Conservation (phyloP, 2,888 invertebrate species). For the Muscina levida region DNA sequence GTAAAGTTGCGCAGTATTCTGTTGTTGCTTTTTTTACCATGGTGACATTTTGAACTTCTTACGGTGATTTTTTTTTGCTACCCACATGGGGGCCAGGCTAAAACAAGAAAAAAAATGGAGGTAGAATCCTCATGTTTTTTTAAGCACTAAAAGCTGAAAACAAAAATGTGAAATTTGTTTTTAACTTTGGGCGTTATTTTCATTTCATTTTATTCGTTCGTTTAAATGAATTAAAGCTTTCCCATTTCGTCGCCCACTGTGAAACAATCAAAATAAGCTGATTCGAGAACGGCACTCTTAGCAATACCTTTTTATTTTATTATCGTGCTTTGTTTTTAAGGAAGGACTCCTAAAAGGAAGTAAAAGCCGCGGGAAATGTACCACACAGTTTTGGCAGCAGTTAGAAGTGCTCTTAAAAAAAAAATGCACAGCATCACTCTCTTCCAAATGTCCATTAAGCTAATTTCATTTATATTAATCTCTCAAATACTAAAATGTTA, state of each 20-base stretch:
- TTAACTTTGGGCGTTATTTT: not conserved
- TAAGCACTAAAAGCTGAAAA: not conserved
- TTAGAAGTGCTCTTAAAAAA: too few relatives aligned
- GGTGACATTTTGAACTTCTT: conserved; percentile 40
- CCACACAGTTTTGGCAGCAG: too few relatives aligned
- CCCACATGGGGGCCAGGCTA: not conserved
- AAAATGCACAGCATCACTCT: too few relatives aligned
- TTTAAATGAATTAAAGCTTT: conserved; percentile 26
- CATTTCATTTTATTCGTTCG: not conserved
- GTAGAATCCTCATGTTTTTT: conserved; percentile 4
- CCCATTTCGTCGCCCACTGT: conserved; percentile 24
- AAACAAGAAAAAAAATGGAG: conserved; percentile 5
- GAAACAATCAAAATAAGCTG: not conserved
- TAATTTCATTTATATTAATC: too few relatives aligned
- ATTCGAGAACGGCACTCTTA: not conserved
- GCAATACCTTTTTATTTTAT: not conserved
- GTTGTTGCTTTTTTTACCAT: conserved; percentile 6
- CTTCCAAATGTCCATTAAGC: too few relatives aligned
- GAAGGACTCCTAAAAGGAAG: not conserved
- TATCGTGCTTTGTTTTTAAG: not conserved
- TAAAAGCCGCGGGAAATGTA: too few relatives aligned
- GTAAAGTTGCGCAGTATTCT: conserved; percentile 21
- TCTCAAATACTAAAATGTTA: too few relatives aligned
- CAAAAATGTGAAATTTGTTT: conserved; percentile 19
- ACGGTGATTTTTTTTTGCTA: conserved; percentile 1